Evolutionary conservation across 1,140 invertebrate genomes (phyloP).

Genomic region (Lepidurus couesii): DNA sequence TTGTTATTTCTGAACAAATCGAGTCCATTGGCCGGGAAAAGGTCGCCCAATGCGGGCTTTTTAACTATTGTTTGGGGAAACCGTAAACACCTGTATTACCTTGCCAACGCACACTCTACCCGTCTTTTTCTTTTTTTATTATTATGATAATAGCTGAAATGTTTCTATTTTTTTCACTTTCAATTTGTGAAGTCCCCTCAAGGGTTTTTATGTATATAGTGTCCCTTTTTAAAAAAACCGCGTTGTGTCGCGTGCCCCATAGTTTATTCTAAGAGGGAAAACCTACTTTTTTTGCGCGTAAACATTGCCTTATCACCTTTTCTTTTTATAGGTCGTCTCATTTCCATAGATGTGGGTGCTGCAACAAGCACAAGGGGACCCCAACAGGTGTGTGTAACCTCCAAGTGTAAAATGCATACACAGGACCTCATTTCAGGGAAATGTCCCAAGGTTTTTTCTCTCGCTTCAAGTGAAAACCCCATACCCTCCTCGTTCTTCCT

Average conservation of each 20-base stretch:
- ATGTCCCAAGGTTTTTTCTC: too few relatives aligned
- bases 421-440: too few relatives aligned
- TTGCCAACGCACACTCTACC: neutral
- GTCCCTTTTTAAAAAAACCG: neutral
- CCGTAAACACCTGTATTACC: constrained; percentile 15
- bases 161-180: neutral
- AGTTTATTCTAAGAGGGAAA: neutral
- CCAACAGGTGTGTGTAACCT: neutral
- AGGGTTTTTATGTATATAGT: neutral
- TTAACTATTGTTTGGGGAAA: neutral
- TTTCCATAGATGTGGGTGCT: constrained; percentile 21
- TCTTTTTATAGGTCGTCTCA: constrained; percentile 17
- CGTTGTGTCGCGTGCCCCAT: neutral
- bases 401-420: neutral
- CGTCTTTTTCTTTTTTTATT: neutral
- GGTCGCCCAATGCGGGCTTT: neutral
- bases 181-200: neutral
- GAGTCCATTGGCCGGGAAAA: too few relatives aligned
- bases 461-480: too few relatives aligned
- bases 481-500: too few relatives aligned
- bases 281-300: neutral
- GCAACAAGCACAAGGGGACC: neutral
- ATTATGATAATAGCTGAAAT: neutral
- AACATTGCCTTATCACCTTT: neutral
- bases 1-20: too few relatives aligned